Conservation (phyloP, 2,888 invertebrate genomes). For the Unio delphinus region DNA sequence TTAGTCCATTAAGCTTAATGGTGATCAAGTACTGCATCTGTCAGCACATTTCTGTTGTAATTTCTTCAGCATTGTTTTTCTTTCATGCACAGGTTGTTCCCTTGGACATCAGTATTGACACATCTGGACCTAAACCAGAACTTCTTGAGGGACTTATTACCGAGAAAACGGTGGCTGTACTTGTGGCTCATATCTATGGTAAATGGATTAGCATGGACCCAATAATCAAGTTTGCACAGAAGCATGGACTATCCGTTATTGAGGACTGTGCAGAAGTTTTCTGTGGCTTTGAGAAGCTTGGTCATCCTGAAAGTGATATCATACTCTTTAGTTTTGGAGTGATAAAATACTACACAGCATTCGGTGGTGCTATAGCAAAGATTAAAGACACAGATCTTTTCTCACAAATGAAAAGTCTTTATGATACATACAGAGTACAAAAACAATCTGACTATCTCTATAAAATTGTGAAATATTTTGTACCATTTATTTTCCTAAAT, state of each 20-base stretch:
- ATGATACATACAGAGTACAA: slow-evolving; percentile 58
- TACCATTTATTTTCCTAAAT: slow-evolving; percentile 58
- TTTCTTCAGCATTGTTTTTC: neutral
- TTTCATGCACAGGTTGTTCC: slow-evolving; percentile 53
- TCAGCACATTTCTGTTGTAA: too few relatives aligned
- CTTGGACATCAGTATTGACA: slow-evolving; percentile 67
- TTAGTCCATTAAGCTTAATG: too few relatives aligned
- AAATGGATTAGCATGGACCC: slow-evolving; percentile 63
- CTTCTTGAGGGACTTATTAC: slow-evolving; percentile 62
- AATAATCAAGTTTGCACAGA: slow-evolving; percentile 57
- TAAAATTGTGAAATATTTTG: slow-evolving; percentile 65
- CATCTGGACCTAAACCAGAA: slow-evolving; percentile 63
- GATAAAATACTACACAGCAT: slow-evolving; percentile 69
- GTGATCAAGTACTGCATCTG: too few relatives aligned
- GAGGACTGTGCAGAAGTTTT: slow-evolving; percentile 72
- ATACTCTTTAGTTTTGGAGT: slow-evolving; percentile 70
- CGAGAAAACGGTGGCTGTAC: slow-evolving; percentile 65
- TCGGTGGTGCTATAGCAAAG: slow-evolving; percentile 70
- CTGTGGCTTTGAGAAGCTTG: slow-evolving; percentile 64
- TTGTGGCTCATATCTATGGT: slow-evolving; percentile 70
- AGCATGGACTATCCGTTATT: slow-evolving; percentile 59
- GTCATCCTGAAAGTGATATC: slow-evolving; percentile 67
- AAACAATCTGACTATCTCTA: slow-evolving; percentile 56
- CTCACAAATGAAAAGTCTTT: slow-evolving; percentile 52
- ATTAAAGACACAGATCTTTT: slow-evolving; percentile 55